Evolutionary conservation across 2,888 invertebrate genomes (phyloP).

Genomic region (Coremacera marginata): DNA sequence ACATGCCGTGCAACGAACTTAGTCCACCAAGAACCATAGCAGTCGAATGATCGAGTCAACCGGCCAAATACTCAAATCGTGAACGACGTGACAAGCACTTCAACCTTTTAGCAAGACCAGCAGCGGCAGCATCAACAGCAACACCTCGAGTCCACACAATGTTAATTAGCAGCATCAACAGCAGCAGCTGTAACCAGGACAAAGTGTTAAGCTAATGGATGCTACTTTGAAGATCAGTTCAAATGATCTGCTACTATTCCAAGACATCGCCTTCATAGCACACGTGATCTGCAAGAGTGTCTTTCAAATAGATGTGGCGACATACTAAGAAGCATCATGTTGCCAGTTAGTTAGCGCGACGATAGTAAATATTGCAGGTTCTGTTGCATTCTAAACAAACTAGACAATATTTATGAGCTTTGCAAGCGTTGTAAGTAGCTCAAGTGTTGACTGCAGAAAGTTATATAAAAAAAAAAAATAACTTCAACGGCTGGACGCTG

Average conservation of each 20-base stretch:
- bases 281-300: constrained; percentile 11
- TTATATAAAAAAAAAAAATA: too few species aligned
- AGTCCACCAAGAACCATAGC: neutral
- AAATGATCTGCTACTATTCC: constrained; percentile 22
- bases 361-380: neutral
- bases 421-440: too few species aligned
- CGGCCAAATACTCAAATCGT: neutral
- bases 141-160: constrained; percentile 38
- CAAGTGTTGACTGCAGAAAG: too few species aligned
- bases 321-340: constrained; percentile 19
- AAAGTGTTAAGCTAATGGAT: constrained; percentile 12
- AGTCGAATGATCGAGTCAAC: neutral
- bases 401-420: constrained; percentile 26
- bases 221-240: neutral
- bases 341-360: neutral
- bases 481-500: too few species aligned
- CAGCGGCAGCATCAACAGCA: constrained; percentile 1
- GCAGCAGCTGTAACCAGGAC: neutral
- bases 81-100: constrained; percentile 3
- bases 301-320: constrained; percentile 8
- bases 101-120: neutral
- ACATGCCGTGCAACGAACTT: constrained; percentile 8
- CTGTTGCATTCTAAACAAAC: neutral
- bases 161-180: constrained; percentile 41
- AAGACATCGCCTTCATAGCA: constrained; percentile 3